Evolutionary conservation across 2,113 vertebrate species (phyloP), one percentile per base, ranked within the genome.

Genomic region (Saguinus midas): DNA sequence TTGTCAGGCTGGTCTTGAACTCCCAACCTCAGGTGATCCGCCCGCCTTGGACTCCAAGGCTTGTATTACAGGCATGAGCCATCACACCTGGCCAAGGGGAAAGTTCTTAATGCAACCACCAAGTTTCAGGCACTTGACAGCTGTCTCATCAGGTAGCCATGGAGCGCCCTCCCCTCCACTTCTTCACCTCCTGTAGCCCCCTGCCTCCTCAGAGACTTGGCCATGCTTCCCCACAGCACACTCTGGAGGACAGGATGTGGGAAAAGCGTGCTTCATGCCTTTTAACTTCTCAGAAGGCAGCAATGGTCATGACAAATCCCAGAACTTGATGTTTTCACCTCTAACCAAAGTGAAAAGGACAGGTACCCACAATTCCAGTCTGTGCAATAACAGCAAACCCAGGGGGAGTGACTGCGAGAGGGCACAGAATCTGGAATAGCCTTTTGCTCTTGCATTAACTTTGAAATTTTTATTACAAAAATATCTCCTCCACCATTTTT

Each of bases 111-210:
- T 37, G 66, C 57, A 18, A 76, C 68, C 40, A 55, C 25, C 1
- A 4, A 52, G 35, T 7, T 48, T 20, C 90, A 58, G 85, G 43
- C n/a, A 5, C 72, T 18, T 0, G 6, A 80, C 40, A 12, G 7
- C 45, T 0, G 32, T 40, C 8, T 8, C 0, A 3, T 0, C 0
- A 88, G 50, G 78, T 0, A 20, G 78, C 72, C 9, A 6, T 1
- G 32, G 37, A 16, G 1, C 21, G 2, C 10, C 57, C 8, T 57
- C 0, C 8, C 14, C 11, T 23, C 40, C 45, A 32, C 11, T 20
- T 52, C 5, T 32, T 43, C n/a, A 2, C 43, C 18, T 61, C 11
- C 23, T 0, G 45, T 23, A 21, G 68, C 43, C 11, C 11, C 17
- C 23, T 14, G 37, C 40, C 27, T 8, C 70, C 58, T 27, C 9